Evolutionary conservation across 2,113 vertebrate species (phyloP), one percentile per base, ranked within the genome.

Genomic region (Pardalotus punctatus): DNA sequence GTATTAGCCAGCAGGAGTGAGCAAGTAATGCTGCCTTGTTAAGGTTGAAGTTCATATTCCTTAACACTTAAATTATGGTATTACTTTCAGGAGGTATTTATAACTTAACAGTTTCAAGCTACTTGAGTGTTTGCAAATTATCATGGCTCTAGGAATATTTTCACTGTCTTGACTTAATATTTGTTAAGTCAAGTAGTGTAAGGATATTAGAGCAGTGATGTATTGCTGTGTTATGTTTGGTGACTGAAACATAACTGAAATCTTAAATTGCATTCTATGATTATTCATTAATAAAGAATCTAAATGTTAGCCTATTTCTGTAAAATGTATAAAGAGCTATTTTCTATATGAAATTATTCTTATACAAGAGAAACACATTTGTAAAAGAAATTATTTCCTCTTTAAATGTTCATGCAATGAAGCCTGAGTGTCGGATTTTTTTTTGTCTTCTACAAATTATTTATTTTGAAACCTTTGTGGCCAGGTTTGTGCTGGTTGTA

Each of bases 281-380:
- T 51, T 89, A 86, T 83, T 76, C 56, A 36, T 70, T 86, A 78
- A 61, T 47, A 94, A 35, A 90, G 35, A 94, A 95, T 81, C 56
- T 86, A 80, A 94, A 86, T 94, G 70, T 56, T 87, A 96, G 54
- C 31, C 6, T 91, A 86, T 96, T 94, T 90, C 92, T 97, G 72
- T 96, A 97, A 97, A 95, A 92, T 93, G 33, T 92, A 97, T 90
- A 96, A 95, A 98, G 90, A 97, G 81, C 94, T 98, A 98, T 98
- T 98, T 98, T 98, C 96, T 97, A 72, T 98, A 98, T 85, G 95
- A 97, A 97, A 97, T 73, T 98, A 98, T 98, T 98, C 97, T 98
- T 98, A 69, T 98, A 98, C 81, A 83, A 94, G 91, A 97, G 74
- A 90, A 90, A 91, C 40, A 61, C 83, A 86, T 97, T 97, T 98